These are phyloP conservation scores for Zygaena filipendulae DNA, from an alignment of 2,888 invertebrate genomes.

Conservation along the genomic window DNA sequence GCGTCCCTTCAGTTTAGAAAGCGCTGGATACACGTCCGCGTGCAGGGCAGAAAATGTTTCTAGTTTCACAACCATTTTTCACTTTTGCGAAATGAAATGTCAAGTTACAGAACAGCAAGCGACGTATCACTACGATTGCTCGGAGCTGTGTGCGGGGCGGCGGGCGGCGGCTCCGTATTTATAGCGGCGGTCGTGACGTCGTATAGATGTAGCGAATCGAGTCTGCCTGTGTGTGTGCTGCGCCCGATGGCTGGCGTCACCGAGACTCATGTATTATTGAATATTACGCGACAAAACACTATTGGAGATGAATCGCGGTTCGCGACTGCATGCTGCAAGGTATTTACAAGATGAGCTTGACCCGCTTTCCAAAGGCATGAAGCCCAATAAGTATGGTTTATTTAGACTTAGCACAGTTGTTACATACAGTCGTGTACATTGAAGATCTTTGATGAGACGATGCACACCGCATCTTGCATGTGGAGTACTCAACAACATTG, in stretches of 20 bases:
- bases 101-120: conserved; percentile 19
- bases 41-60: conserved; percentile 39
- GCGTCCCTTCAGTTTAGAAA: conserved; percentile 29
- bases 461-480: too few species aligned
- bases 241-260: conserved; percentile 36
- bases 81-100: conserved; percentile 18
- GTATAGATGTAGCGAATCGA: too few species aligned
- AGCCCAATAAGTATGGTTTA: conserved; percentile 27
- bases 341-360: conserved; percentile 25
- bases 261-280: conserved; percentile 13
- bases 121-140: conserved; percentile 25
- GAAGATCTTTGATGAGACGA: too few species aligned
- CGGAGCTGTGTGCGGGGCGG: conserved; percentile 38
- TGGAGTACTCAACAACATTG: too few species aligned
- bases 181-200: conserved; percentile 22
- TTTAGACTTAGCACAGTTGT: too few species aligned
- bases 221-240: too few species aligned
- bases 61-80: conserved; percentile 48
- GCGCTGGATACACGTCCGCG: conserved; percentile 38
- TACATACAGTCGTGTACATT: too few species aligned
- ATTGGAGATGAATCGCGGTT: conserved; percentile 8
- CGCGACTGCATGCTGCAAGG: conserved; percentile 3
- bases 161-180: conserved; percentile 26
- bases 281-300: conserved; percentile 11
- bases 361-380: conserved; percentile 26